phyloP scores from a whole-genome alignment of 2,888 invertebrate species.

The Perizoma flavofasciatum region DNA sequence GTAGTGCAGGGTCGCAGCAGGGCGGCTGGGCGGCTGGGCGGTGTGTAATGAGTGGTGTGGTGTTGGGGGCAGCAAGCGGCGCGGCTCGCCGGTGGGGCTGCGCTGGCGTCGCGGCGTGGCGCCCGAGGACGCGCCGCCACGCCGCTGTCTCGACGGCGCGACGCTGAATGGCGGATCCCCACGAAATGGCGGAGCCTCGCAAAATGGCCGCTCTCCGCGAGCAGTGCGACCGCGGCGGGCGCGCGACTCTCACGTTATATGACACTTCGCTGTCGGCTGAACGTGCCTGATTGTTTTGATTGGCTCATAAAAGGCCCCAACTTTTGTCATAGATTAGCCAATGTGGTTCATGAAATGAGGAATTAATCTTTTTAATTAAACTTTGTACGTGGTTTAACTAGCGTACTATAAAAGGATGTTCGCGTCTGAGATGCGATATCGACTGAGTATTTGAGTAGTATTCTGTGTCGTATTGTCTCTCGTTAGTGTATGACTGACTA shows the following conservation, averaged over 20 bases:
- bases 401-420: not conserved
- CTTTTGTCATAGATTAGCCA: not conserved
- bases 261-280: conserved; percentile 48
- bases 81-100: conserved; percentile 59
- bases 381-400: conserved; percentile 2
- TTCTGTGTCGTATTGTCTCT: conserved; percentile 11
- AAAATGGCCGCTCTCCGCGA: conserved; percentile 28
- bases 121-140: conserved; percentile 53
- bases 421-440: conserved; percentile 10
- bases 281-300: not conserved
- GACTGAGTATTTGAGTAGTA: conserved; percentile 25
- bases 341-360: conserved; percentile 3
- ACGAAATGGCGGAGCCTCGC: not conserved
- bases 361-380: conserved; percentile 1
- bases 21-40: conserved; percentile 24
- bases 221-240: conserved; percentile 32
- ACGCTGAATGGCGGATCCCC: conserved; percentile 22
- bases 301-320: not conserved
- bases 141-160: conserved; percentile 36
- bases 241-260: conserved; percentile 54
- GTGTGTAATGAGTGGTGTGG: conserved; percentile 46
- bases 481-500: conserved; percentile 29
- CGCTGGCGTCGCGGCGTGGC: conserved; percentile 72
- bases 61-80: conserved; percentile 58
- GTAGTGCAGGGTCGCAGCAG: not conserved